Conservation (phyloP, 2,888 invertebrate species). For the Mamestra brassicae region DNA sequence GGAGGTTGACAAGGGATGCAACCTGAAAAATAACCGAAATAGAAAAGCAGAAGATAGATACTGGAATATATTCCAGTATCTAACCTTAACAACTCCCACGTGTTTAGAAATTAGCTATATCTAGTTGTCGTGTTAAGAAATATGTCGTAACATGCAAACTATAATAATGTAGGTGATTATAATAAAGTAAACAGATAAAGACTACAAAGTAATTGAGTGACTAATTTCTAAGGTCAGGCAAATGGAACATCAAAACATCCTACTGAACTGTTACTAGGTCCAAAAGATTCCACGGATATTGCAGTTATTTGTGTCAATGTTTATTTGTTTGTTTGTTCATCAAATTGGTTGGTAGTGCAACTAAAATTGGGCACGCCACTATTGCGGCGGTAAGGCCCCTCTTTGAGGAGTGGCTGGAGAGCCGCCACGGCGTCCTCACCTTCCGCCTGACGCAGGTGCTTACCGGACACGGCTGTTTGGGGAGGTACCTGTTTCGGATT, state of each 20-base stretch:
- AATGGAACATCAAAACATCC: slow-evolving; percentile 46
- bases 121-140: slow-evolving; percentile 14
- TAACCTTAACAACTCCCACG: neutral
- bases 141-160: slow-evolving; percentile 35
- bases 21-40: neutral
- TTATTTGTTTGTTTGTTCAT: neutral
- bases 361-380: too few relatives aligned
- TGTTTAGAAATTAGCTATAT: neutral
- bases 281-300: slow-evolving; percentile 23
- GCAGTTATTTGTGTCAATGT: slow-evolving; percentile 5
- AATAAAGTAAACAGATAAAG: slow-evolving; percentile 46
- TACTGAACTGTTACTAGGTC: slow-evolving; percentile 10
- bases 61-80: too few relatives aligned
- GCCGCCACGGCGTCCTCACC: too few relatives aligned
- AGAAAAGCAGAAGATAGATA: neutral
- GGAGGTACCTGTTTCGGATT: too few relatives aligned
- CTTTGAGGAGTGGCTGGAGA: too few relatives aligned
- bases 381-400: too few relatives aligned
- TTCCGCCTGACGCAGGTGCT: too few relatives aligned
- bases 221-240: slow-evolving; percentile 38
- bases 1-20: neutral
- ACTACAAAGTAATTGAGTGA: slow-evolving; percentile 18
- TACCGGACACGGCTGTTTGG: too few relatives aligned
- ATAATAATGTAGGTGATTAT: neutral
- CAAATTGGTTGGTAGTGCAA: neutral